These are phyloP conservation scores for Steatocranus sp. DNA, from an alignment of 2,797 vertebrate species.

Conservation along the genomic window DNA sequence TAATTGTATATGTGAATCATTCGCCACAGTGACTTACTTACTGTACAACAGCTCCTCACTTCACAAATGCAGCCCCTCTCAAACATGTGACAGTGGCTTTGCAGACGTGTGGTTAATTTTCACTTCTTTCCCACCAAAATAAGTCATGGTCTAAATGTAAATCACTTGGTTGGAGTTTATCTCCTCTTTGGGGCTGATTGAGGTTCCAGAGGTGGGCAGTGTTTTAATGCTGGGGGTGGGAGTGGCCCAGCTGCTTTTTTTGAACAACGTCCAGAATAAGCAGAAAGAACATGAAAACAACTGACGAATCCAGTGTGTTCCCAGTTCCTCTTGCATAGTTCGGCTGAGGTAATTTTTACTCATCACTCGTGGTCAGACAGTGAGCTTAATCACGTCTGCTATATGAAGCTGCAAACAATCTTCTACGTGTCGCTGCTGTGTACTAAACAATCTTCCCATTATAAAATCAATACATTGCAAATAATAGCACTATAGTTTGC, in stretches of 20 bases:
- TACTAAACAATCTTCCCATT: background rate
- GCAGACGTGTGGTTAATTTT: conserved; percentile 2
- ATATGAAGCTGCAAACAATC: background rate
- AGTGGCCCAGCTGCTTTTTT: conserved; percentile 49
- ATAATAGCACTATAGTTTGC: background rate
- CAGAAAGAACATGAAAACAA: conserved; percentile 64
- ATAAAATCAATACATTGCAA: background rate
- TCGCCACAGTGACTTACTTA: conserved; percentile 26
- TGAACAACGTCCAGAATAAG: conserved; percentile 60
- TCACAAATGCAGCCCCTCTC: background rate
- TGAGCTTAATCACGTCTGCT: background rate
- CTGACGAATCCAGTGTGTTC: conserved; percentile 39
- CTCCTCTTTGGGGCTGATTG: conserved; percentile 2
- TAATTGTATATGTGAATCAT: conserved; percentile 36
- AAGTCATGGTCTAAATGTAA: background rate
- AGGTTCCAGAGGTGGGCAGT: conserved; percentile 42
- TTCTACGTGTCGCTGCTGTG: background rate
- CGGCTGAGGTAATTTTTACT: conserved; percentile 28
- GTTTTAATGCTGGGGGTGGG: conserved; percentile 20
- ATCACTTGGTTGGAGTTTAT: conserved; percentile 29
- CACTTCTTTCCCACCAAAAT: background rate
- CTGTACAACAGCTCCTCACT: conserved; percentile 3
- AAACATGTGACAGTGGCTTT: conserved; percentile 16
- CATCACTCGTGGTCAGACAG: conserved; percentile 4
- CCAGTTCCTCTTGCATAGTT: conserved; percentile 10